Evolutionary conservation across 2,888 invertebrate species (phyloP).

Genomic region (Drosophila lutescens): DNA sequence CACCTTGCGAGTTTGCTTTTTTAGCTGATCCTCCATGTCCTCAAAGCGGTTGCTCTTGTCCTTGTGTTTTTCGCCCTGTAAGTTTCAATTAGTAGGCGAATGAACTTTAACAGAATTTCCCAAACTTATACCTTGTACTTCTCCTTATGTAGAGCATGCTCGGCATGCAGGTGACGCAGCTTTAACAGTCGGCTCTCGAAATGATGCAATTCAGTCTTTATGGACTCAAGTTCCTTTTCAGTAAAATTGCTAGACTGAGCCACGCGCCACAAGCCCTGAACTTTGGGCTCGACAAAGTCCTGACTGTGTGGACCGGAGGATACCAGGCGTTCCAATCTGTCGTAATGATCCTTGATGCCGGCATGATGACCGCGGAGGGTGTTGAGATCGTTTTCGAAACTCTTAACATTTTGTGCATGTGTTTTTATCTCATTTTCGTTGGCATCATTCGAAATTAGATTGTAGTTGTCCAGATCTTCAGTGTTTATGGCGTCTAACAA

Average conservation of each 20-base stretch:
- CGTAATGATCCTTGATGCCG: conserved; percentile 91
- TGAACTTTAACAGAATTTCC: background rate
- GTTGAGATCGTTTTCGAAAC: conserved; percentile 89
- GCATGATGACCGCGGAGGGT: conserved; percentile 90
- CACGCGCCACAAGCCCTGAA: conserved; percentile 94
- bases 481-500: conserved; percentile 89
- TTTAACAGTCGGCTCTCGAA: conserved; percentile 94
- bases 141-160: conserved; percentile 90
- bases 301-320: conserved; percentile 91
- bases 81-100: background rate
- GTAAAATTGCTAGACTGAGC: conserved; percentile 93
- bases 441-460: conserved; percentile 87
- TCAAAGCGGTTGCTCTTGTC: conserved; percentile 88
- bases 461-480: conserved; percentile 90
- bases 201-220: conserved; percentile 91
- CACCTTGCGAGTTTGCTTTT: conserved; percentile 93
- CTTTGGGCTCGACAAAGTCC: conserved; percentile 96
- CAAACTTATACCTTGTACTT: conserved; percentile 86
- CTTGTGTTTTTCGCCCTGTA: conserved; percentile 86
- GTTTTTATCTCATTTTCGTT: conserved; percentile 85
- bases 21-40: conserved; percentile 86
- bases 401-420: conserved; percentile 79
- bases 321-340: conserved; percentile 90
- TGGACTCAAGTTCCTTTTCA: conserved; percentile 91
- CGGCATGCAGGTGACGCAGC: conserved; percentile 91